Conservation (phyloP, 2,888 invertebrate genomes). For the Cephonodes hylas region DNA sequence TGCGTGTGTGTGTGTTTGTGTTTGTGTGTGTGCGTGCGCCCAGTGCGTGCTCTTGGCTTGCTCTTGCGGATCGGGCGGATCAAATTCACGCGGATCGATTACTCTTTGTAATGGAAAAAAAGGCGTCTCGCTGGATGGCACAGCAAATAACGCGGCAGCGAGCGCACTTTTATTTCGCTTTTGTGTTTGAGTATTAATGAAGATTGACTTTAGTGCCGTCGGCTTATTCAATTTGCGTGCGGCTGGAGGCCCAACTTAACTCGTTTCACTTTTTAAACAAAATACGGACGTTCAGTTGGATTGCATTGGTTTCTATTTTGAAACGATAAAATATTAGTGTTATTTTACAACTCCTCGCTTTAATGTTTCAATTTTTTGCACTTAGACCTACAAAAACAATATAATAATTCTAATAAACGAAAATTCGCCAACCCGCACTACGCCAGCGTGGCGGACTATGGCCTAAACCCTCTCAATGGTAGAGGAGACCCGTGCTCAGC, state of each 20-base stretch:
- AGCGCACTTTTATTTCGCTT: not conserved
- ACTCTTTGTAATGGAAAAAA: conserved; percentile 48
- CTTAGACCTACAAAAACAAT: too few relatives aligned
- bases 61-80: conserved; percentile 62
- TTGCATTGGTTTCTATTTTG: not conserved
- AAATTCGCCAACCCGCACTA: too few relatives aligned
- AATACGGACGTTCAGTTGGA: not conserved
- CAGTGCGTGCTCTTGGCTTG: conserved; percentile 58
- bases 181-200: conserved; percentile 5
- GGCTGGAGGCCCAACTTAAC: too few relatives aligned
- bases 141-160: conserved; percentile 8
- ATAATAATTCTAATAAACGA: too few relatives aligned
- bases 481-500: too few relatives aligned
- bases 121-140: conserved; percentile 3
- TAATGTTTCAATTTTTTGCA: too few relatives aligned
- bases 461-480: too few relatives aligned
- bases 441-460: too few relatives aligned
- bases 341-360: too few relatives aligned
- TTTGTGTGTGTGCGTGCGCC: conserved; percentile 22
- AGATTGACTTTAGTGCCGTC: not conserved
- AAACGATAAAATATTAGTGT: too few relatives aligned
- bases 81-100: conserved; percentile 72
- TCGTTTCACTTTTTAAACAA: not conserved
- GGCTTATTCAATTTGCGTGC: conserved; percentile 5
- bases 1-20: not conserved